These are phyloP conservation scores for Pyxicephalus adspersus DNA, from an alignment of 2,113 vertebrate genomes.

Conservation along the genomic window DNA sequence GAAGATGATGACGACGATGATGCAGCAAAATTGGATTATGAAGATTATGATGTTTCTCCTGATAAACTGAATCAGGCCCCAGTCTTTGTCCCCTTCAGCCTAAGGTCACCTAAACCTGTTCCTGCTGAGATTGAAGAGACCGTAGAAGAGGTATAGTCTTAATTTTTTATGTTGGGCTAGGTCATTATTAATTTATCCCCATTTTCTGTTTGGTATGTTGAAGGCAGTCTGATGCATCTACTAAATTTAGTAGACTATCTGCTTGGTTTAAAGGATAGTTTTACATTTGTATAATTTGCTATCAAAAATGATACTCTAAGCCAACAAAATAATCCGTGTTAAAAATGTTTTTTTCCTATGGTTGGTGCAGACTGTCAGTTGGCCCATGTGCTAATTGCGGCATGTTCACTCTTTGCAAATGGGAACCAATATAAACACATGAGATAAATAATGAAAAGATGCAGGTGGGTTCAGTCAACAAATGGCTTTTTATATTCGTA, in stretches of 20 bases:
- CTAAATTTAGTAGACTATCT: not conserved
- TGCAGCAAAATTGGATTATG: slow-evolving; percentile 70
- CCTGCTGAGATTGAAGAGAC: slow-evolving; percentile 84
- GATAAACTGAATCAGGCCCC: slow-evolving; percentile 81
- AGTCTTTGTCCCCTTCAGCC: slow-evolving; percentile 82
- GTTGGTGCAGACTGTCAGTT: no score
- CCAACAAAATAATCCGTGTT: no score
- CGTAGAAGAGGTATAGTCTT: slow-evolving; percentile 83
- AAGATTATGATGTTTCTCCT: slow-evolving; percentile 66
- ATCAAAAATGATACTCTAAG: no score
- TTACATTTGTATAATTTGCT: no score
- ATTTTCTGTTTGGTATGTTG: not conserved
- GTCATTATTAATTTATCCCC: not conserved
- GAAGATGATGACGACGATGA: slow-evolving; percentile 73
- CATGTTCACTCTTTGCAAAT: no score
- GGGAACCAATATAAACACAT: no score
- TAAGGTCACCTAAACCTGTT: slow-evolving; percentile 78
- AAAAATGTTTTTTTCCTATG: no score
- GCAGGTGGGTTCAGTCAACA: no score
- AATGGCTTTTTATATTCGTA: no score
- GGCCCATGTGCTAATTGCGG: no score
- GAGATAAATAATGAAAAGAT: no score
- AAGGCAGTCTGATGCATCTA: not conserved
- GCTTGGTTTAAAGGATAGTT: not conserved
- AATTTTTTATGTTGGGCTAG: not conserved